These are phyloP conservation scores for Neoaliturus tenellus DNA, from an alignment of 2,888 invertebrate genomes.

Conservation along the genomic window DNA sequence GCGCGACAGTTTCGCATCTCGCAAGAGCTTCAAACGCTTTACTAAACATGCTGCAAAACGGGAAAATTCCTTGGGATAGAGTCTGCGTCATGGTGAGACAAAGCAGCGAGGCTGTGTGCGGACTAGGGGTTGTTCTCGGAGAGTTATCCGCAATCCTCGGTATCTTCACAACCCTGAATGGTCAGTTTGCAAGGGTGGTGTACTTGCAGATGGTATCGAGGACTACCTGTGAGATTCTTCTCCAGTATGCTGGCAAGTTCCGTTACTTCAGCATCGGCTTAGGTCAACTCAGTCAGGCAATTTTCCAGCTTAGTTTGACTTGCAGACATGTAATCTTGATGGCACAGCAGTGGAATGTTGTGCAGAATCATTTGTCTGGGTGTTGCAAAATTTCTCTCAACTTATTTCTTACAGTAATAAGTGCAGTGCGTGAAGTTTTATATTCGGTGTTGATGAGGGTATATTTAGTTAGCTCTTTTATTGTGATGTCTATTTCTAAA, in stretches of 20 bases:
- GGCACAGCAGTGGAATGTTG: background rate
- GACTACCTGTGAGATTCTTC: background rate
- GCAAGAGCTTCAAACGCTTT: background rate
- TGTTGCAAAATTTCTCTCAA: background rate
- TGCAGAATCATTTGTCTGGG: conserved; percentile 1
- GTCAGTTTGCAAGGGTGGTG: conserved; percentile 29
- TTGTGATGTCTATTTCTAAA: background rate
- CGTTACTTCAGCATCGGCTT: conserved; percentile 18
- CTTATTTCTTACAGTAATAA: background rate
- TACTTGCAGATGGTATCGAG: conserved; percentile 31
- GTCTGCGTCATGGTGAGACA: conserved; percentile 4
- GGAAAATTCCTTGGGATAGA: background rate
- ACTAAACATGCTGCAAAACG: background rate
- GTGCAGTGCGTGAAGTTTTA: background rate
- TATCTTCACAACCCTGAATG: conserved; percentile 27
- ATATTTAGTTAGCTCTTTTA: background rate
- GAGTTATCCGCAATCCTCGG: conserved; percentile 26
- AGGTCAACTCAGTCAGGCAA: conserved; percentile 17
- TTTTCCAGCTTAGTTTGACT: conserved; percentile 36
- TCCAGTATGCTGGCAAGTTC: background rate
- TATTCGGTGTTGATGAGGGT: background rate
- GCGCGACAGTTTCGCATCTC: conserved; percentile 17
- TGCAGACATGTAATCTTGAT: conserved; percentile 24
- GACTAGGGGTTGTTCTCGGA: conserved; percentile 11
- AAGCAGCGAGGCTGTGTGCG: conserved; percentile 18